Conservation (phyloP, 2,113 vertebrate species). For the Rostratula benghalensis region DNA sequence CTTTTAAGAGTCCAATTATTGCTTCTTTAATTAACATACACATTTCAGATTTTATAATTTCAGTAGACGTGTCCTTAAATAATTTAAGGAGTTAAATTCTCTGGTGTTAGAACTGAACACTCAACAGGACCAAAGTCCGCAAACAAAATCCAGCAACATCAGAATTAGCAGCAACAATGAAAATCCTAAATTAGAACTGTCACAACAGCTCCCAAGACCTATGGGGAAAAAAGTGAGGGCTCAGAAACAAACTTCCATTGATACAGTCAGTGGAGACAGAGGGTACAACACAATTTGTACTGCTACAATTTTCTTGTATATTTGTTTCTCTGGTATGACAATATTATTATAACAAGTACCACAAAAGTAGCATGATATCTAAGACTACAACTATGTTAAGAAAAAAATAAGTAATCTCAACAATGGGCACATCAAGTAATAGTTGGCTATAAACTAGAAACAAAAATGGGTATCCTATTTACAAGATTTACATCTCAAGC, state of each 20-base stretch:
- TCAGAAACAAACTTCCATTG: not conserved
- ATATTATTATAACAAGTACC: not conserved
- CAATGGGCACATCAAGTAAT: not conserved
- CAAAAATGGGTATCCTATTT: not conserved
- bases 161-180: not conserved
- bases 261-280: not conserved
- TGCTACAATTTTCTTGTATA: not conserved
- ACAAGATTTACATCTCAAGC: not conserved
- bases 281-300: not conserved
- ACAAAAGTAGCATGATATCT: not conserved
- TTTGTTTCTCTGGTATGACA: not conserved
- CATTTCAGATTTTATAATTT: not conserved
- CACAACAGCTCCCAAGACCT: not conserved
- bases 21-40: constrained; percentile 46
- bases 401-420: not conserved
- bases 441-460: not conserved
- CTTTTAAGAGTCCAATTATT: constrained; percentile 16
- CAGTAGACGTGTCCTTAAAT: constrained; percentile 45
- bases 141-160: not conserved
- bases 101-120: not conserved
- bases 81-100: constrained; percentile 32
- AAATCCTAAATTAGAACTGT: not conserved
- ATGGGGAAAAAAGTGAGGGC: not conserved
- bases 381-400: not conserved
- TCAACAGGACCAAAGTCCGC: not conserved